These are phyloP conservation scores for Lithophane leautieri DNA, from an alignment of 2,888 invertebrate species.

Conservation along the genomic window DNA sequence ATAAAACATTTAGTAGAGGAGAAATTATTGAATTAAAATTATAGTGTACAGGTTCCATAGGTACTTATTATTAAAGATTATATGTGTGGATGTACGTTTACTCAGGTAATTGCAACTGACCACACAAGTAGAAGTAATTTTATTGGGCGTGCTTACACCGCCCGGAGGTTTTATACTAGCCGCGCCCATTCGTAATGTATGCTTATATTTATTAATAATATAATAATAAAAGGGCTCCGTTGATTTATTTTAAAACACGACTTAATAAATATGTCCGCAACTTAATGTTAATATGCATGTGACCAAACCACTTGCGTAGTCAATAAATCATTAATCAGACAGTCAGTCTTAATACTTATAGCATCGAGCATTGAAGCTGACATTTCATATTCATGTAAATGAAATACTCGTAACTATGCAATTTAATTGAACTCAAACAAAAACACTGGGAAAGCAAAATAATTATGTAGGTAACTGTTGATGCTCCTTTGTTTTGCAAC, in stretches of 20 bases:
- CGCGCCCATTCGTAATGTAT: slow-evolving; percentile 71
- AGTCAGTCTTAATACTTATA: slow-evolving; percentile 29
- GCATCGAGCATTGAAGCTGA: slow-evolving; percentile 19
- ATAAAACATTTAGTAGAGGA: slow-evolving; percentile 55
- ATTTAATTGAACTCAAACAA: slow-evolving; percentile 21
- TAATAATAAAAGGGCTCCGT: slow-evolving; percentile 55
- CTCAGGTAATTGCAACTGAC: slow-evolving; percentile 73
- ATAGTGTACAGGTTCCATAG: slow-evolving; percentile 51
- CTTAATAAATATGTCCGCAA: slow-evolving; percentile 60
- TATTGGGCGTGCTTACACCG: slow-evolving; percentile 74
- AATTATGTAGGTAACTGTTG: neutral
- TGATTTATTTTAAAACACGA: slow-evolving; percentile 59
- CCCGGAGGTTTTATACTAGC: slow-evolving; percentile 74
- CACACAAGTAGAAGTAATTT: slow-evolving; percentile 81
- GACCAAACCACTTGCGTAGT: slow-evolving; percentile 43
- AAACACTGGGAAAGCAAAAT: slow-evolving; percentile 4
- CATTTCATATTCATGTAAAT: slow-evolving; percentile 41
- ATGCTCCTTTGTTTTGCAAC: slow-evolving; percentile 35
- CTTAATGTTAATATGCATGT: slow-evolving; percentile 55
- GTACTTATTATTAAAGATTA: slow-evolving; percentile 60
- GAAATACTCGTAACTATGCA: slow-evolving; percentile 14
- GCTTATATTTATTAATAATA: slow-evolving; percentile 62
- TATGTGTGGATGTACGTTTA: slow-evolving; percentile 46
- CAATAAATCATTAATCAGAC: slow-evolving; percentile 53
- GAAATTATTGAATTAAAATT: slow-evolving; percentile 67